Base-by-base conservation (phyloP, 2,797 vertebrate genomes). In the Protosalanx chinensis region DNA sequence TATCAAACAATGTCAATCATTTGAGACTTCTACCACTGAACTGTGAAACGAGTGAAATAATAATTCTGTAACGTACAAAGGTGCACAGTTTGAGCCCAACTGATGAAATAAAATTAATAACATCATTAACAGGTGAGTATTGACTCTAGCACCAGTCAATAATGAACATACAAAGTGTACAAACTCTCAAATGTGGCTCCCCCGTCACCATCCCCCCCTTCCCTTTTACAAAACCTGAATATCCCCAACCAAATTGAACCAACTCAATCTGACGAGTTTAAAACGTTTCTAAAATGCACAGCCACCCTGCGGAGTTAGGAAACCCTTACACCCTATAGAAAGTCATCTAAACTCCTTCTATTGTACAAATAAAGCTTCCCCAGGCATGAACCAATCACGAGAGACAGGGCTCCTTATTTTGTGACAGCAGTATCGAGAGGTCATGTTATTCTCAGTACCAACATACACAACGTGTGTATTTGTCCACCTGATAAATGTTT, bases 361-460 rank as follows among this genome's bases (percentile, higher is more conserved):
- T 30, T 32, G 46, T 67, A n/a, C 30, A 32, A 18, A 70, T 32
- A 37, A 37, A 72, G 16, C 30, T 27, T 7, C 10, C 30, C n/a
- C 10, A 12, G 33, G 15, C 71, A 62, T 49, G 29, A 49, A 66
- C 41, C 41, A 57, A 60, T 63, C 49, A 58, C 64, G 2, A 30
- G 37, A 51, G 29, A 58, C 46, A 16, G 46, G 32, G 41, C 27
- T 20, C 20, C 16, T 64, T 58, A 23, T 16, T 10, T 13, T 37
- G 27, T 37, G 10, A 33, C 51, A 46, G 51, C 23, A 35, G 1
- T 20, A 74, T 63, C 33, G 59, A 27, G 64, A 37, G 30, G 35
- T 30, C 68, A 72, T 71, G 46, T 13, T 65, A 68, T 37, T 35
- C 49, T 77, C 76, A 68, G 78, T 78, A 81, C 76, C 69, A 64